Conservation (phyloP, 23 tunicate species). For the Diplosoma virens region DNA sequence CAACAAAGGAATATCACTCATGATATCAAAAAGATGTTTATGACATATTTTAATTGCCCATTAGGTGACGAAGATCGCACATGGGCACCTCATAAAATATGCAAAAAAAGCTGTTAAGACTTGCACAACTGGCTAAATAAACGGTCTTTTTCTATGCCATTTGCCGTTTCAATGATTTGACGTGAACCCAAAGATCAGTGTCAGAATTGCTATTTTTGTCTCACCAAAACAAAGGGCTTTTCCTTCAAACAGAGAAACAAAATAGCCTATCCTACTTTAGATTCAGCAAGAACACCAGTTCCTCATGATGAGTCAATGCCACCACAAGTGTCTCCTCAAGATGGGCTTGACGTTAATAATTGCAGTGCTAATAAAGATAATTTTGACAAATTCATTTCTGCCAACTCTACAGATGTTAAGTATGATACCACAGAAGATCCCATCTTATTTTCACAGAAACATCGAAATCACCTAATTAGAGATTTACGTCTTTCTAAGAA, state of each 20-base stretch:
- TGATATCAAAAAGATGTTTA: constrained; percentile 29
- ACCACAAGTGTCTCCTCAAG: constrained; percentile 15
- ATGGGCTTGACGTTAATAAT: neutral
- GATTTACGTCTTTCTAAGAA: too few species aligned
- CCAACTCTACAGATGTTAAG: neutral
- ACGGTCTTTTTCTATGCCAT: constrained; percentile 14
- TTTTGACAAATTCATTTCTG: neutral
- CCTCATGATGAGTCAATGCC: constrained; percentile 16
- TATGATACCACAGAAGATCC: too few species aligned
- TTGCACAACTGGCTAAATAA: constrained; percentile 37
- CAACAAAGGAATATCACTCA: too few species aligned
- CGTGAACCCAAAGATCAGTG: constrained; percentile 29
- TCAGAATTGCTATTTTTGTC: constrained; percentile 39
- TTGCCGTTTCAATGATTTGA: constrained; percentile 36
- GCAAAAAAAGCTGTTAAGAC: constrained; percentile 10
- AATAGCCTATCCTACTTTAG: constrained; percentile 20
- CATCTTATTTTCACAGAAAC: too few species aligned
- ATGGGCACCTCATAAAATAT: constrained; percentile 29
- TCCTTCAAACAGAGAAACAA: constrained; percentile 10
- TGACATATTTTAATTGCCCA: constrained; percentile 31
- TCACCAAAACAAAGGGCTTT: constrained; percentile 30
- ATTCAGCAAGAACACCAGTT: constrained; percentile 14
- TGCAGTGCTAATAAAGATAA: constrained; percentile 16
- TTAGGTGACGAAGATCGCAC: constrained; percentile 28
- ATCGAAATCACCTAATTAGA: too few species aligned